These are phyloP conservation scores for Apantesis nais DNA, from an alignment of 2,888 invertebrate species.

Conservation along the genomic window DNA sequence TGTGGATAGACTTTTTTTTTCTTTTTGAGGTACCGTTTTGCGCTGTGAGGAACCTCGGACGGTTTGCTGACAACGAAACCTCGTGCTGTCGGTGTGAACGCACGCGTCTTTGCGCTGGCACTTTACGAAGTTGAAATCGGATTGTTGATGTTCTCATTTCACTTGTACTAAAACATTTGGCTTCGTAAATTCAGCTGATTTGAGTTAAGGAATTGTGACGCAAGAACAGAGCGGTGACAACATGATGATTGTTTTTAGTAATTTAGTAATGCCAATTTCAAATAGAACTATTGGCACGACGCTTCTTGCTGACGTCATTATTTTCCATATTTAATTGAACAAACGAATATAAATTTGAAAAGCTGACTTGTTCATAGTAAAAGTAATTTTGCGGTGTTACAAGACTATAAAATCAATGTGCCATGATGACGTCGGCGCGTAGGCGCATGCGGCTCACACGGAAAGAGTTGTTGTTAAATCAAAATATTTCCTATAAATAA, in stretches of 20 bases:
- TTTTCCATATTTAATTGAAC: conserved; percentile 8
- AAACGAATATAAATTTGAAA: neutral
- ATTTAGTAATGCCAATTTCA: neutral
- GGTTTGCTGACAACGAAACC: conserved; percentile 77
- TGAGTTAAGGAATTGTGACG: neutral
- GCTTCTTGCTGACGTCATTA: conserved; percentile 1
- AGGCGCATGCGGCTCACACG: conserved; percentile 60
- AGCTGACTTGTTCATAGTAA: conserved; percentile 8
- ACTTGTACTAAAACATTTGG: conserved; percentile 31
- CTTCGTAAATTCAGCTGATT: conserved; percentile 37
- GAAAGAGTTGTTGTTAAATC: conserved; percentile 79
- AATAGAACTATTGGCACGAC: neutral
- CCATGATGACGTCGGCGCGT: conserved; percentile 60
- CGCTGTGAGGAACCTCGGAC: conserved; percentile 62
- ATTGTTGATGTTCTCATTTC: conserved; percentile 30
- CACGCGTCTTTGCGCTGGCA: conserved; percentile 50
- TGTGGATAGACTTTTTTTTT: conserved; percentile 54
- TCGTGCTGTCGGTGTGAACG: conserved; percentile 57
- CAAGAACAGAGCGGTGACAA: neutral
- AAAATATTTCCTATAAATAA: conserved; percentile 86
- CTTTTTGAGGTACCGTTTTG: conserved; percentile 50
- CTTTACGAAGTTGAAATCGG: conserved; percentile 36
- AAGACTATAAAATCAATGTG: conserved; percentile 58
- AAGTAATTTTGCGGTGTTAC: conserved; percentile 18
- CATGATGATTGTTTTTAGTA: conserved; percentile 4